Evolutionary conservation across 2,888 invertebrate species (phyloP).

Genomic region (Cheilosia variabilis): DNA sequence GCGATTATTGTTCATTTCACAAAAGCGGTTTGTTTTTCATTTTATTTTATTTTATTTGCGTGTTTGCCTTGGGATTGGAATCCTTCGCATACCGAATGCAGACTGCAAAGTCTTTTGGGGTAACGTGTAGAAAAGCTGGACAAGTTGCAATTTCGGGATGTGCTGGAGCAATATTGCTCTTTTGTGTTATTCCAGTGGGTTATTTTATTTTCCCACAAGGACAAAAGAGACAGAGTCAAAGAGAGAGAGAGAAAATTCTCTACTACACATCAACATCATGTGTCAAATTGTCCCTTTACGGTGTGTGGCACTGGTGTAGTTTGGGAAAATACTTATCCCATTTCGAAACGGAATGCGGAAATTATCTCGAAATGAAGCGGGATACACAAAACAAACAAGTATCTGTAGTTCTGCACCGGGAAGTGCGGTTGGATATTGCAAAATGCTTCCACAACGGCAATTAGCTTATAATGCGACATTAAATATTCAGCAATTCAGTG

Average conservation of each 20-base stretch:
- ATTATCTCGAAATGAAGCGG: conserved; percentile 25
- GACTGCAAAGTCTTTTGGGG: not conserved
- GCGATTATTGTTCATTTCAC: conserved; percentile 51
- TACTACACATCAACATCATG: conserved; percentile 33
- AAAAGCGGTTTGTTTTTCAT: conserved; percentile 28
- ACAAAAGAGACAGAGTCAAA: not conserved
- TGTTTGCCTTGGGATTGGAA: not conserved
- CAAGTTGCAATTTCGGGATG: conserved; percentile 1
- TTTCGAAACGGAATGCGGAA: conserved; percentile 41
- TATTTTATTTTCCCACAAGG: conserved; percentile 37
- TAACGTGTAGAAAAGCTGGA: not conserved
- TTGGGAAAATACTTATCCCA: conserved; percentile 29
- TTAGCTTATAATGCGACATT: conserved; percentile 41
- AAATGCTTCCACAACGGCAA: conserved; percentile 22
- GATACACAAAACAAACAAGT: not conserved
- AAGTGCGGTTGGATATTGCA: not conserved
- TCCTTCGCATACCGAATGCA: not conserved
- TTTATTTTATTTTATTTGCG: conserved; percentile 5
- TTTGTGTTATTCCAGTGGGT: conserved; percentile 38
- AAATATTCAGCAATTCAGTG: conserved; percentile 41
- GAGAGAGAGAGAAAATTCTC: not conserved
- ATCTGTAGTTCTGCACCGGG: not conserved
- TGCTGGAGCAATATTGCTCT: conserved; percentile 37
- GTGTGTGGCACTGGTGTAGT: conserved; percentile 13
- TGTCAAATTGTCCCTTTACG: conserved; percentile 54